A percentile compares a stretch with the other conserved stretches of the same genome.
Evolutionary conservation across 1,140 invertebrate species (phyloP).

Genomic region (Neodiprion pinetum): DNA sequence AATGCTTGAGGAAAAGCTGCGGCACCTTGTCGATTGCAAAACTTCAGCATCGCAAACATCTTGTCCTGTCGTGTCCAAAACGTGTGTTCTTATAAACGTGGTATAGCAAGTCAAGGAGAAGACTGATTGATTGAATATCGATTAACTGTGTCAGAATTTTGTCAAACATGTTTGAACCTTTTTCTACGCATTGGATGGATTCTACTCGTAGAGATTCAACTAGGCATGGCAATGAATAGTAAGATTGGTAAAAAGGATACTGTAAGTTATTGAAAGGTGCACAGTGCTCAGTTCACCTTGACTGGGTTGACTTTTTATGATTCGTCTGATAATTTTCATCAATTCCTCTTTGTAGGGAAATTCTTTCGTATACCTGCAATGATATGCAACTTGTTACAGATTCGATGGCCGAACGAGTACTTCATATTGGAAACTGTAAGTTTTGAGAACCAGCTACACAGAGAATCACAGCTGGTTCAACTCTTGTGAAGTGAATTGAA

Average conservation of each 20-base stretch:
- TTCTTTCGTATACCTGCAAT: constrained; percentile 40
- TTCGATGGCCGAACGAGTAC: neutral
- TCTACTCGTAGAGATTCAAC: no score
- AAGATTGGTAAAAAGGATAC: constrained; percentile 48
- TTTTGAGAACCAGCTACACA: no score
- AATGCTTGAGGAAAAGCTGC: constrained; percentile 49
- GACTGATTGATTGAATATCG: neutral
- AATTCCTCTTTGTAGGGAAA: constrained; percentile 53
- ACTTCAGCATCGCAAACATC: constrained; percentile 56
- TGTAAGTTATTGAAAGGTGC: constrained; percentile 54
- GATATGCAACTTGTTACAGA: constrained; percentile 15
- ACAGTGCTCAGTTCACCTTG: constrained; percentile 54
- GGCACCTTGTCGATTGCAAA: constrained; percentile 42
- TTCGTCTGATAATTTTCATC: constrained; percentile 56
- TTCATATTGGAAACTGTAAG: no score
- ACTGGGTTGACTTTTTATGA: constrained; percentile 52
- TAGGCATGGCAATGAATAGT: no score
- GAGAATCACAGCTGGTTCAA: no score
- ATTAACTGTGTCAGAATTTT: constrained; percentile 2
- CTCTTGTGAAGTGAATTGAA: no score
- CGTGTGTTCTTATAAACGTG: constrained; percentile 38
- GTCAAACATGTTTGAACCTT: no score
- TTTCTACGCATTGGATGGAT: no score
- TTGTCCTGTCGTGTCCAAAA: constrained; percentile 55
- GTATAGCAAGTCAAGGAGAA: constrained; percentile 8